A percentile compares a stretch with the other conserved stretches of the same genome.
These are phyloP conservation scores for Meloidogyne hapla DNA, from an alignment of 1,140 invertebrate species.

Conservation along the genomic window DNA sequence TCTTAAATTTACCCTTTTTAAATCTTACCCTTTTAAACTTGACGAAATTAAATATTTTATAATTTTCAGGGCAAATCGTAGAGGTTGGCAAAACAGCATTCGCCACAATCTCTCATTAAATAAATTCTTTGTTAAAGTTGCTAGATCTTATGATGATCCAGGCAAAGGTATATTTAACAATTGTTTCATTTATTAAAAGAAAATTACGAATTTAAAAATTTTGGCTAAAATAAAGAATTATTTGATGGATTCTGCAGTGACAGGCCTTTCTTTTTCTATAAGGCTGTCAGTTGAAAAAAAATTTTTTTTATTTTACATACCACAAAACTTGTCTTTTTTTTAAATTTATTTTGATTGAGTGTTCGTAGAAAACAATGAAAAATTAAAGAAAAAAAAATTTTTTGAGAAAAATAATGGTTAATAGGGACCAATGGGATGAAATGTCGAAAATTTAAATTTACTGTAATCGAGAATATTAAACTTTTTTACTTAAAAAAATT, in stretches of 20 bases:
- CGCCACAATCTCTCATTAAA: slow-evolving; percentile 82
- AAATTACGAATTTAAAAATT: no score
- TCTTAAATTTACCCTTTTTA: neutral
- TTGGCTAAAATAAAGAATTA: neutral
- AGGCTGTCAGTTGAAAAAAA: neutral
- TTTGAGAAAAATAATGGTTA: neutral
- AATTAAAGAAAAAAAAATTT: neutral
- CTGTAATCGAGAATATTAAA: no score
- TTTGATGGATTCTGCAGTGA: slow-evolving; percentile 21
- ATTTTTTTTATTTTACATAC: neutral
- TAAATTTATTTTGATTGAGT: slow-evolving; percentile 23
- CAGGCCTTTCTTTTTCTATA: neutral
- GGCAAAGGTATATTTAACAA: slow-evolving; percentile 53
- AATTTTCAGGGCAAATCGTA: slow-evolving; percentile 64
- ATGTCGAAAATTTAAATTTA: neutral
- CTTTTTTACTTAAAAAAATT: no score
- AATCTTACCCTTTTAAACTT: neutral
- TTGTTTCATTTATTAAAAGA: no score
- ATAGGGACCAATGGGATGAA: neutral
- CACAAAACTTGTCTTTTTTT: neutral
- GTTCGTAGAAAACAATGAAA: slow-evolving; percentile 24
- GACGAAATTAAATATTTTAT: neutral
- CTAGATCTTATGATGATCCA: slow-evolving; percentile 61
- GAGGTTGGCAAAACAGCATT: slow-evolving; percentile 73
- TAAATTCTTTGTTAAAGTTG: slow-evolving; percentile 79